Evolutionary conservation across 2,113 vertebrate genomes (phyloP).

Genomic region (Lagopus muta): DNA sequence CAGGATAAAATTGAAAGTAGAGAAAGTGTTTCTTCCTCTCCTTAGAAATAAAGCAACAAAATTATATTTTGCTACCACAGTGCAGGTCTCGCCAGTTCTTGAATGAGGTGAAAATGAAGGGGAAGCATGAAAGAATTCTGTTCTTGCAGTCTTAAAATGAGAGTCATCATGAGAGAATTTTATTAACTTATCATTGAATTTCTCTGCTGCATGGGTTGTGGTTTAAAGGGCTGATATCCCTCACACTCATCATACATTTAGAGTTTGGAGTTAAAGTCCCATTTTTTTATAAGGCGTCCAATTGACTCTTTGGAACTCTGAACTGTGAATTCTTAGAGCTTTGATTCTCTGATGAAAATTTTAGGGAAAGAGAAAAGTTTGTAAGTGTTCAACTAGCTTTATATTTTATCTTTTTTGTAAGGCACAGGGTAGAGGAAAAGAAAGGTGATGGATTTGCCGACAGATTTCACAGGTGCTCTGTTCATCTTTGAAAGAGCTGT

Average conservation of each 20-base stretch:
- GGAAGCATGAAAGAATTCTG: background rate
- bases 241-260: background rate
- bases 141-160: background rate
- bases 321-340: background rate
- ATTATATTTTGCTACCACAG: background rate
- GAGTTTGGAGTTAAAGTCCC: background rate
- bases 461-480: background rate
- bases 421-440: background rate
- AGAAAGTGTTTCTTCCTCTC: background rate
- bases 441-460: background rate
- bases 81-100: background rate
- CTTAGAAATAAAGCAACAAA: background rate
- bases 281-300: background rate
- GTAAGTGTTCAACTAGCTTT: background rate
- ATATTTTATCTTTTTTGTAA: background rate
- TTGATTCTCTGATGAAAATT: background rate
- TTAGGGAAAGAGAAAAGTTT: background rate
- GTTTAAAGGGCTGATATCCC: background rate
- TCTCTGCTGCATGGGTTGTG: background rate
- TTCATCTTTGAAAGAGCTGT: background rate
- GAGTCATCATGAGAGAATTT: background rate
- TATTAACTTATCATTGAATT: background rate
- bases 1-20: background rate
- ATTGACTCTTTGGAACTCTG: background rate
- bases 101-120: background rate